phyloP scores from a whole-genome alignment of 2,113 vertebrate genomes.

The Marcusenius ussheri region DNA sequence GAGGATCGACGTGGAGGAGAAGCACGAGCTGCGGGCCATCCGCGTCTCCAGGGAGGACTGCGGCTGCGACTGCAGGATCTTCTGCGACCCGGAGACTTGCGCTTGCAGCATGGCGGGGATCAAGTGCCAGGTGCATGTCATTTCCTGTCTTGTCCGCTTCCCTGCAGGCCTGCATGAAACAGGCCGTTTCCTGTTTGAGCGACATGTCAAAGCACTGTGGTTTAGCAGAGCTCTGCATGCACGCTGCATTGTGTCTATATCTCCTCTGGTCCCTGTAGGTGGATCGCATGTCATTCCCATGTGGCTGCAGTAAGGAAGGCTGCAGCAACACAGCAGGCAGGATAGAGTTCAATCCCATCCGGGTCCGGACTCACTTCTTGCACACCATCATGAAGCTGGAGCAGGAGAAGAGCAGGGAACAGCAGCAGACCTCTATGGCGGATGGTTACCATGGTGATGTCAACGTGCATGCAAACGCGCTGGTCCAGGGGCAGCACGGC shows the following conservation, averaged over 20 bases:
- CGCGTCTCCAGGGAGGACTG: conserved; percentile 93
- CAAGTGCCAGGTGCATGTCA: conserved; percentile 85
- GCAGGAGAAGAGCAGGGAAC: conserved; percentile 90
- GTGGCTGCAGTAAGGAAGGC: conserved; percentile 94
- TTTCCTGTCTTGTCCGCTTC: neutral
- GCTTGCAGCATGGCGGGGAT: conserved; percentile 95
- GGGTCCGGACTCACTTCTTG: conserved; percentile 98
- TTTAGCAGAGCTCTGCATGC: neutral
- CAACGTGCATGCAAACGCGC: conserved; percentile 62
- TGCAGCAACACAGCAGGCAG: conserved; percentile 93
- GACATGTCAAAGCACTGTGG: neutral
- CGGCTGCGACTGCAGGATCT: conserved; percentile 90
- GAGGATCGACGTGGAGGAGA: conserved; percentile 95
- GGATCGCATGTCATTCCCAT: conserved; percentile 98
- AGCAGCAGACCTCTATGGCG: conserved; percentile 68
- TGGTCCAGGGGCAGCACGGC: conserved; percentile 69
- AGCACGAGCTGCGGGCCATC: conserved; percentile 89
- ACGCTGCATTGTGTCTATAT: neutral
- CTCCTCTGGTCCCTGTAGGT: conserved; percentile 65
- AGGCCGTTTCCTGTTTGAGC: neutral
- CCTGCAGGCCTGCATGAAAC: neutral
- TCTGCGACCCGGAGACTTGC: conserved; percentile 94
- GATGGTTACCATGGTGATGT: conserved; percentile 77
- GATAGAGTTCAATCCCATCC: conserved; percentile 97
- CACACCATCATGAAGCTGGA: conserved; percentile 99